Base-by-base conservation (phyloP, 2,888 invertebrate genomes). In the Heteromurus nitidus region DNA sequence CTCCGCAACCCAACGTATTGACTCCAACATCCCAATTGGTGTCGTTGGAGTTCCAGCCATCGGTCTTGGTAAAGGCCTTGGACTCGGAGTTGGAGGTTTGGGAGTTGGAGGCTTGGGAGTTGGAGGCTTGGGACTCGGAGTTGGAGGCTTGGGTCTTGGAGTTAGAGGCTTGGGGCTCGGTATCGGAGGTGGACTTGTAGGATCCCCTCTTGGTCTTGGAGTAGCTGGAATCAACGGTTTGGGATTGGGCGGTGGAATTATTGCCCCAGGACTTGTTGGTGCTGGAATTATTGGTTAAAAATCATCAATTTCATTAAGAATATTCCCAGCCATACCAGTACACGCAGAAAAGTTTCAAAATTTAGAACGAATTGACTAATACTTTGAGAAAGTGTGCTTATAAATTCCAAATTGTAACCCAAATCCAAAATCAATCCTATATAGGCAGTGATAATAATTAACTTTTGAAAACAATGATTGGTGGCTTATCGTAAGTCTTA, bases 281-380 rank as follows among this genome's bases (percentile, higher is more conserved):
- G 72, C 24, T 30, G 47, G 62, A 62, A 72, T 72, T 24, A 60
- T 72, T 26, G 72, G 72, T 72, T 72, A 72, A 72, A 47, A 30
- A n/a, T 11, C n/a, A n/a, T n/a, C n/a, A n/a, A n/a, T n/a, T n/a
- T n/a, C n/a, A n/a, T n/a, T n/a, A n/a, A n/a, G n/a, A n/a, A n/a
- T n/a, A n/a, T n/a, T n/a, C n/a, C n/a, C n/a, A n/a, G n/a, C n/a
- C n/a, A n/a, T n/a, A n/a, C n/a, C n/a, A n/a, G n/a, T n/a, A n/a
- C n/a, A n/a, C n/a, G n/a, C n/a, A n/a, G n/a, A n/a, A n/a, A n/a
- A n/a, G n/a, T n/a, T n/a, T n/a, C n/a, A n/a, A n/a, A n/a, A n/a
- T n/a, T n/a, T n/a, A n/a, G n/a, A n/a, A n/a, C n/a, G n/a, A n/a
- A n/a, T n/a, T n/a, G n/a, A n/a, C n/a, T n/a, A n/a, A n/a, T n/a